Evolutionary conservation across 1,140 invertebrate genomes (phyloP).

Genomic region (Tetragonula clypearis): DNA sequence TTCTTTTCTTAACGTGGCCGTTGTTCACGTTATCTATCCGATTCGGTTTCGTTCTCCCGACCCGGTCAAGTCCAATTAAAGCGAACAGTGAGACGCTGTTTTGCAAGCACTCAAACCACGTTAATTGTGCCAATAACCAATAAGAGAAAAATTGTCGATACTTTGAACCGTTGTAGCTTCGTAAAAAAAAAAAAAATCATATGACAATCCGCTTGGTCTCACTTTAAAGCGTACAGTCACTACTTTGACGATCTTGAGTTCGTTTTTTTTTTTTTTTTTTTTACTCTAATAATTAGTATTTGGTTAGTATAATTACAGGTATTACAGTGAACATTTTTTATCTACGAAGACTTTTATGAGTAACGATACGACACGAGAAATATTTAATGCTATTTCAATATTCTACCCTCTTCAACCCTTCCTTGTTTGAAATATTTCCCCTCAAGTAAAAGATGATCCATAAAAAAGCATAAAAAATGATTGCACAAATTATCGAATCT

Average conservation of each 20-base stretch:
- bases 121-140: no score
- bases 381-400: neutral
- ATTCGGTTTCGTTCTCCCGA: neutral
- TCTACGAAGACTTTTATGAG: neutral
- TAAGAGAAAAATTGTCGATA: no score
- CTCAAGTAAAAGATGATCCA: neutral
- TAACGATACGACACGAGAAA: neutral
- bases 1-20: conserved; percentile 9
- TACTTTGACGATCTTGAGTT: no score
- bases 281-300: no score
- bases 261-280: no score
- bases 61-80: neutral
- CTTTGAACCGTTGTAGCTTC: no score
- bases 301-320: no score
- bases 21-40: neutral
- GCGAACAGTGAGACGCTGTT: neutral
- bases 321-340: no score
- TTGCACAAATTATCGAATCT: neutral
- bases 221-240: no score
- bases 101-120: neutral
- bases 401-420: neutral
- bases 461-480: neutral
- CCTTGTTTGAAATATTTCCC: neutral
- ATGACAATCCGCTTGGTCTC: no score
- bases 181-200: no score